Percentiles rank a stretch among this genome's conserved stretches.
Evolutionary conservation across 2,113 vertebrate species (phyloP).

Genomic region (Gymnarchus niloticus): DNA sequence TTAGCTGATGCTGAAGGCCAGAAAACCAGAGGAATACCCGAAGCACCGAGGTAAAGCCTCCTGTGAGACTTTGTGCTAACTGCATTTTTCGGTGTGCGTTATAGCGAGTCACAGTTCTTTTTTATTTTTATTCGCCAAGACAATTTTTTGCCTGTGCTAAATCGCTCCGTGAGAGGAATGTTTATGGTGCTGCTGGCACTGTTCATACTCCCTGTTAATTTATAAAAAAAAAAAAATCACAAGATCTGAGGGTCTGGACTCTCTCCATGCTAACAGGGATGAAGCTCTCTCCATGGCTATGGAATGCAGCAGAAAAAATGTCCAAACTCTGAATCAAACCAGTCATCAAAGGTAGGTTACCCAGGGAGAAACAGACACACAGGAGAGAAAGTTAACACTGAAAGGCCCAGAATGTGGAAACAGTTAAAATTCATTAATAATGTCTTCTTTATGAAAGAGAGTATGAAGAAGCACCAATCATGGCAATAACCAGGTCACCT

Average conservation of each 20-base stretch:
- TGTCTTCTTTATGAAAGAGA: slow-evolving; percentile 36
- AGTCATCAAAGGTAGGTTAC: not conserved
- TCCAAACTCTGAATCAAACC: not conserved
- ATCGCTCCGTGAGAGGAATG: not conserved
- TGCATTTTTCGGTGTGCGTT: not conserved
- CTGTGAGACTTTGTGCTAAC: not conserved
- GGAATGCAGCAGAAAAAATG: slow-evolving; percentile 18
- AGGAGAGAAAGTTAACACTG: no score
- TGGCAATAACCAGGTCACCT: slow-evolving; percentile 29
- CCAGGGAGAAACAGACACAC: not conserved
- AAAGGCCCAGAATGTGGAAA: slow-evolving; percentile 5
- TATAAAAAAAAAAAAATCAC: not conserved
- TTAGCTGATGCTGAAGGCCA: not conserved
- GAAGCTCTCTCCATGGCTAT: not conserved
- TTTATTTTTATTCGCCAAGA: not conserved
- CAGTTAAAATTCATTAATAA: no score
- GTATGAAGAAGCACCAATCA: slow-evolving; percentile 15
- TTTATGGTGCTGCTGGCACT: not conserved
- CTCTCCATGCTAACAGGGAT: slow-evolving; percentile 12
- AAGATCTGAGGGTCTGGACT: slow-evolving; percentile 11
- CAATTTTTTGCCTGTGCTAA: not conserved
- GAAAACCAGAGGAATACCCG: not conserved
- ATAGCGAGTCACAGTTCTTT: not conserved
- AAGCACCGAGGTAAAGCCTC: not conserved
- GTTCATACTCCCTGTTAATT: not conserved